Base-by-base conservation (phyloP, 2,888 invertebrate species). In the Eudemis profundana region DNA sequence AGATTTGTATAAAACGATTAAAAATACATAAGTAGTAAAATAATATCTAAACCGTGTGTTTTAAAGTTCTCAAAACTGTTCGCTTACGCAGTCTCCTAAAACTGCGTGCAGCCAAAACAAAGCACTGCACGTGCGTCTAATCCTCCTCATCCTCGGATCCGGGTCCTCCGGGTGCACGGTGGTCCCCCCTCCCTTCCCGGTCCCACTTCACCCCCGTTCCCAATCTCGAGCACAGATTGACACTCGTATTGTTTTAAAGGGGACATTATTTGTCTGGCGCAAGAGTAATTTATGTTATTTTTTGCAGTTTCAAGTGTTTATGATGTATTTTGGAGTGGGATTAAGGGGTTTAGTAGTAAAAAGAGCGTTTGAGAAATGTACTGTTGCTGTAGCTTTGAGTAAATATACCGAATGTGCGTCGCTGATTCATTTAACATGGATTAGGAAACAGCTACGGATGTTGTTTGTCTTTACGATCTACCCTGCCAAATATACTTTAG, bases 91-190 rank as follows among this genome's bases (percentile, higher is more conserved):
- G 17, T 42, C 38, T 44, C 17, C 54, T 49, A 49, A 53, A 63
- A 56, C 54, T 17, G 49, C 49, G 27, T 19, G 33, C 42, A 59
- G 38, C 46, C 53, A 19, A 62, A 38, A 54, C 61, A 50, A 44
- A 36, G 65, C 36, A 38, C 8, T 44, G 56, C 65, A 62, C 62
- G 62, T 67, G 56, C 51, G 17, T 29, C 40, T 62, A 59, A 67
- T 53, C 33, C 44, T 23, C 17, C 33, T 12, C 33, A 51, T 51
- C 50, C 59, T 47, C 61, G 68, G 68, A 70, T 70, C 67, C 70
- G 70, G 70, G 68, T 67, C 59, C 54, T 40, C 68, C 44, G 53
- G 67, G 70, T 70, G 70, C 68, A 40, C 57, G 67, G 70, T 70
- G 70, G 70, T 67, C 70, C 62, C 50, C 64, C 42, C 56, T 23